Percentiles rank a stretch among this genome's conserved stretches.
Evolutionary conservation across 2,888 invertebrate species (phyloP).

Genomic region (Agrotis exclamationis): DNA sequence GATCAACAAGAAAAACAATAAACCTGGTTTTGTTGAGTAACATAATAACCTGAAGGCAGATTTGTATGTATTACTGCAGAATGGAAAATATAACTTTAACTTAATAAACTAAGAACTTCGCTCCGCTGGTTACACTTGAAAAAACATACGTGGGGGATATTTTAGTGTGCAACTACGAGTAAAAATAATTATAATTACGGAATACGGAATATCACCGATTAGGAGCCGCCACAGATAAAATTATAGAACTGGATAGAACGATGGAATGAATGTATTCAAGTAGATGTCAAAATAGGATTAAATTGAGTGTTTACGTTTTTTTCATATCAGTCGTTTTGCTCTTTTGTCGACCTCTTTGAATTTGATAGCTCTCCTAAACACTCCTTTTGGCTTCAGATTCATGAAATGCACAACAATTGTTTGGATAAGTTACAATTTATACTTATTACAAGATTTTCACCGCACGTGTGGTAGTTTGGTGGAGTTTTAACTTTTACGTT

Average conservation of each 20-base stretch:
- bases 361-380: constrained; percentile 13
- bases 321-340: constrained; percentile 39
- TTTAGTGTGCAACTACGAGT: constrained; percentile 32
- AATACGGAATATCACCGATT: constrained; percentile 46
- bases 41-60: constrained; percentile 90
- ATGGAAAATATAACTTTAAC: constrained; percentile 55
- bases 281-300: constrained; percentile 34
- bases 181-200: constrained; percentile 54
- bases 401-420: neutral
- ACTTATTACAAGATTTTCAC: neutral
- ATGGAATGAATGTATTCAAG: constrained; percentile 36
- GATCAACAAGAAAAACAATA: constrained; percentile 90
- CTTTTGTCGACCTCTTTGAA: constrained; percentile 8
- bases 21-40: constrained; percentile 92
- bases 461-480: constrained; percentile 15
- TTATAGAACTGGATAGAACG: constrained; percentile 29
- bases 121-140: constrained; percentile 34
- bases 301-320: constrained; percentile 47
- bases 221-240: constrained; percentile 51
- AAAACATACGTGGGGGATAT: constrained; percentile 50
- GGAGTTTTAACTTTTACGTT: too few species aligned
- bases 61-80: constrained; percentile 71
- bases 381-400: constrained; percentile 6
- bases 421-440: neutral
- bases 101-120: constrained; percentile 51